Percentiles rank a stretch among this genome's conserved stretches.
Conservation (phyloP, 1,140 invertebrate genomes). For the Melipona quadrifasciata region DNA sequence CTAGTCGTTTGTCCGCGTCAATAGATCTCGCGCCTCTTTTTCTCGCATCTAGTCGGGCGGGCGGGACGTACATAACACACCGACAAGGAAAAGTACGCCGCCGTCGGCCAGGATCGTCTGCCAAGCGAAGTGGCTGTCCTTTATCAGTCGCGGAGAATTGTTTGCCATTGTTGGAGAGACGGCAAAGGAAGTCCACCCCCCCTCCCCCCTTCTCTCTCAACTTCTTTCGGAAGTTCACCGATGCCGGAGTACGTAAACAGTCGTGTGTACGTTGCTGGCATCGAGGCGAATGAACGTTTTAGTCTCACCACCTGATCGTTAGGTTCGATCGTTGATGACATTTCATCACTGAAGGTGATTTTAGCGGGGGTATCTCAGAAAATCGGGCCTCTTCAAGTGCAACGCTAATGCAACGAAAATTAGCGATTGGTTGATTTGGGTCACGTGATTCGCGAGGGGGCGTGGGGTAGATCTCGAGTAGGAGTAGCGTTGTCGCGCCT, state of each 20-base stretch:
- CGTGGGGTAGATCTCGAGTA: too few relatives aligned
- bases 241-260: conserved; percentile 46
- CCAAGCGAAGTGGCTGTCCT: conserved; percentile 49
- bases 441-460: too few relatives aligned
- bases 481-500: too few relatives aligned
- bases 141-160: conserved; percentile 50
- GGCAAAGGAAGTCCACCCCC: conserved; percentile 8
- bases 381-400: too few relatives aligned
- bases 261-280: not conserved
- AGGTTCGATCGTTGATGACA: not conserved
- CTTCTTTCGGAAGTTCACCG: conserved; percentile 30
- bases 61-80: not conserved
- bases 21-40: conserved; percentile 53
- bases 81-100: not conserved
- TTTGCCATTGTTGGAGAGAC: conserved; percentile 44
- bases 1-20: conserved; percentile 62
- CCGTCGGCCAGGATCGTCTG: conserved; percentile 35
- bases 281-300: not conserved
- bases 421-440: too few relatives aligned
- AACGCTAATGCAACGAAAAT: too few relatives aligned
- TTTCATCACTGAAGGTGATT: too few relatives aligned
- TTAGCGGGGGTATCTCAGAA: too few relatives aligned
- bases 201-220: not conserved
- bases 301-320: not conserved
- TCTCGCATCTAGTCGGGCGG: conserved; percentile 29